Evolutionary conservation across 2,113 vertebrate species (phyloP), one percentile per base, ranked within the genome.

Genomic region (Lethenteron camtschaticum): DNA sequence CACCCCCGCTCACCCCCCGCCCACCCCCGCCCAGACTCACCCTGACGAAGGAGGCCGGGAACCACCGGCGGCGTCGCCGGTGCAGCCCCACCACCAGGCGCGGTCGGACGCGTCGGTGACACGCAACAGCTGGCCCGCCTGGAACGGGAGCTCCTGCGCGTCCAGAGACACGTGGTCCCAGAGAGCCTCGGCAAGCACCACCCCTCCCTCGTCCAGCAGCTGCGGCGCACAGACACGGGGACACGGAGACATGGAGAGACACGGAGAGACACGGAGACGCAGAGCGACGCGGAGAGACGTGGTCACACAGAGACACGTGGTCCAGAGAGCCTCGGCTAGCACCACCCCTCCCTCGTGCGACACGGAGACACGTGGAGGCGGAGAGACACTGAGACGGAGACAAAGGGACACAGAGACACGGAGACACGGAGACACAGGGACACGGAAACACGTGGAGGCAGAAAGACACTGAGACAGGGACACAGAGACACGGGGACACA

Each of bases 61-160:
- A 97, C 91, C 91, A 97, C 89, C n/a, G 76, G 95, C 88, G 0
- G 84, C 85, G 69, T 95, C 91, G 57, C 85, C 77, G 68, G 90
- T 87, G 16, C 88, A 83, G 2, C 91, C 91, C 91, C 89, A 97
- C 92, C 91, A 97, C 91, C 91, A 97, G 79, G 95, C 90, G 75
- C 90, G 90, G 81, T 92, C 89, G 57, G 85, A 88, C 70, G 90
- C 92, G 56, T 96, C 91, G 80, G 92, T 88, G 66, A 96, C 92
- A 83, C 95, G 85, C 57, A 96, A 87, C 78, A 95, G 89, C 2
- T 94, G 89, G 0, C 89, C 89, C 0, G 88, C 91, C 76, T 95
- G 94, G 81, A 97, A 95, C 68, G 87, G 90, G 76, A 96, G 81
- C 78, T 97, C 92, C 77, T 92, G 89, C 79, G 91, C 89, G 3